phyloP scores from a whole-genome alignment of 2,113 vertebrate genomes.

The Enhydra lutris region DNA sequence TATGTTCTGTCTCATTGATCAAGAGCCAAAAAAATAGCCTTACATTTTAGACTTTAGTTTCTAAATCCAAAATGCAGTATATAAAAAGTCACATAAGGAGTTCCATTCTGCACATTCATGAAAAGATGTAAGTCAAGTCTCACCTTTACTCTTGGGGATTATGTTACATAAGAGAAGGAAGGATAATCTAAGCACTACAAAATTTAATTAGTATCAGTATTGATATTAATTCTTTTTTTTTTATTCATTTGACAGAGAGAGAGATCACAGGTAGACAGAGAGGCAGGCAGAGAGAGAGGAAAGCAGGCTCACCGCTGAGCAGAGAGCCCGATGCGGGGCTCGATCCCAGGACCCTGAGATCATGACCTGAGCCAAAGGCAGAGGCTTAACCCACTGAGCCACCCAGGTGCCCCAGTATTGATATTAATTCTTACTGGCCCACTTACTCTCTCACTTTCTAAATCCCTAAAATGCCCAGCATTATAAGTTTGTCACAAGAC shows the following conservation, averaged over 20 bases:
- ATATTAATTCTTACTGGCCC: not conserved
- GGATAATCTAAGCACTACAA: not conserved
- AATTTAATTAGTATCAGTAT: not conserved
- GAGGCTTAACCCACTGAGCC: too few relatives aligned
- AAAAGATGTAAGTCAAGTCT: not conserved
- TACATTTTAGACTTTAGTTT: not conserved
- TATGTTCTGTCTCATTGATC: not conserved
- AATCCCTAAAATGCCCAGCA: not conserved
- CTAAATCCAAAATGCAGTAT: not conserved
- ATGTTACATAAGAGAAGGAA: not conserved
- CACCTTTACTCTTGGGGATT: not conserved
- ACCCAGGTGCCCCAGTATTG: too few relatives aligned
- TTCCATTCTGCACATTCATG: not conserved
- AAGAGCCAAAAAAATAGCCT: not conserved
- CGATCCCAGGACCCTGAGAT: too few relatives aligned
- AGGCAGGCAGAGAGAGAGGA: too few relatives aligned
- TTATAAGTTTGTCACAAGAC: not conserved
- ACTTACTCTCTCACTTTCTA: not conserved
- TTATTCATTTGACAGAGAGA: too few relatives aligned
- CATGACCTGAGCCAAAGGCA: too few relatives aligned
- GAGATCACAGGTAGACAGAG: too few relatives aligned
- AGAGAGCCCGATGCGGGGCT: too few relatives aligned
- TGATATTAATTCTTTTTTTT: not conserved
- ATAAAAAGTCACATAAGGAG: not conserved
- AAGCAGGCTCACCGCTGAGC: too few relatives aligned